Evolutionary conservation across 2,888 invertebrate species (phyloP).

Genomic region (Cerceris ruficornis): DNA sequence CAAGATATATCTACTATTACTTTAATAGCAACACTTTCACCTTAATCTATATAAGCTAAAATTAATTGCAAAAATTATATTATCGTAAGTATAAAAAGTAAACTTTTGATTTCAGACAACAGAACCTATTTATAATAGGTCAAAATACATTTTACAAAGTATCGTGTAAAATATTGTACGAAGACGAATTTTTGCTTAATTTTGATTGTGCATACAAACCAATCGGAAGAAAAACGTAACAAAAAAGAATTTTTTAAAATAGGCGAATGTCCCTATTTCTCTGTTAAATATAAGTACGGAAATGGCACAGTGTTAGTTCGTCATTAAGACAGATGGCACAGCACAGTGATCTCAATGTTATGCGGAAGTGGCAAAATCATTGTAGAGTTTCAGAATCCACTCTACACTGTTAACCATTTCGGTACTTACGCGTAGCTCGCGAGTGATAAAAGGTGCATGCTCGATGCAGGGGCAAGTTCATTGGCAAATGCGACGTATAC

Average conservation of each 20-base stretch:
- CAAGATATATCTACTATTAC: conserved; percentile 58
- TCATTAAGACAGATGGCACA: conserved; percentile 28
- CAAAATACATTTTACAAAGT: conserved; percentile 72
- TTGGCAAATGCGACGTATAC: background rate
- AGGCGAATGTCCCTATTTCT: conserved; percentile 70
- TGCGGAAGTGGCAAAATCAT: conserved; percentile 27
- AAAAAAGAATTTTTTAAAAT: conserved; percentile 66
- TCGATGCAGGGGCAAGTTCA: background rate
- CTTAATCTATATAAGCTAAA: conserved; percentile 63
- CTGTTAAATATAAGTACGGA: conserved; percentile 51
- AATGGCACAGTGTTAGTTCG: conserved; percentile 53
- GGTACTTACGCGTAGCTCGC: conserved; percentile 62
- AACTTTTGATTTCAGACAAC: conserved; percentile 77
- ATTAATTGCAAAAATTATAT: conserved; percentile 69
- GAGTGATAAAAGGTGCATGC: conserved; percentile 70
- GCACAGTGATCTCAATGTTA: conserved; percentile 24
- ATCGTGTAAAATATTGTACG: conserved; percentile 65
- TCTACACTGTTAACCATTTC: conserved; percentile 58
- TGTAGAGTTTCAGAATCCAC: conserved; percentile 16
- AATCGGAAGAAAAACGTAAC: conserved; percentile 56
- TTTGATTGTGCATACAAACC: conserved; percentile 57
- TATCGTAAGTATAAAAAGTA: conserved; percentile 74
- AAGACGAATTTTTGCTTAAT: conserved; percentile 68
- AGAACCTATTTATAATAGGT: conserved; percentile 76
- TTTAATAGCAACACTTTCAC: conserved; percentile 58